Conservation (phyloP, 1,140 invertebrate species). For the Neodiprion fabricii region DNA sequence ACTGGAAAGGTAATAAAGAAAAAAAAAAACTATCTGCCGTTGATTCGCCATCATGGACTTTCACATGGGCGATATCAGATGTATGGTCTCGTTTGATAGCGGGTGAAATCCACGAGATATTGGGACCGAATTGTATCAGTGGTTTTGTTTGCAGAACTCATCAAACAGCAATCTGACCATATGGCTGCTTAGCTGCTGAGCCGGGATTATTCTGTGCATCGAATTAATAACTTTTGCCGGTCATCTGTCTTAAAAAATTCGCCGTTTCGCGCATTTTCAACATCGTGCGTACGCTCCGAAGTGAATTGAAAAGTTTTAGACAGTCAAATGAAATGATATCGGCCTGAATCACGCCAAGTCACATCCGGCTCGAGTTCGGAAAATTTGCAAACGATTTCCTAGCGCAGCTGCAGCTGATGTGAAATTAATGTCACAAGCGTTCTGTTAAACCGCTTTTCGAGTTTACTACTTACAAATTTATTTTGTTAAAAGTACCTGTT, state of each 20-base stretch:
- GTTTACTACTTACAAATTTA: too few relatives aligned
- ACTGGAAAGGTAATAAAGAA: too few relatives aligned
- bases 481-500: too few relatives aligned
- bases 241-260: neutral
- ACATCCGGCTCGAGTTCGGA: too few relatives aligned
- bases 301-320: neutral
- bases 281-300: neutral
- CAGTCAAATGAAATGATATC: neutral
- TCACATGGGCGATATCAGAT: neutral
- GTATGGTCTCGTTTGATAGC: neutral
- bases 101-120: neutral
- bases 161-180: constrained; percentile 7
- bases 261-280: neutral
- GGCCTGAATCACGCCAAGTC: too few relatives aligned
- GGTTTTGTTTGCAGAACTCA: constrained; percentile 5
- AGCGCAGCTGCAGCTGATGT: too few relatives aligned
- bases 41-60: neutral
- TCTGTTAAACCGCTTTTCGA: too few relatives aligned
- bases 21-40: too few relatives aligned
- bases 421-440: too few relatives aligned
- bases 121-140: neutral
- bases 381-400: too few relatives aligned
- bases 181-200: neutral
- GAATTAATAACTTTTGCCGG: neutral
- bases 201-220: neutral